Conservation (phyloP, 2,888 invertebrate genomes). For the Sepiola atlantica region DNA sequence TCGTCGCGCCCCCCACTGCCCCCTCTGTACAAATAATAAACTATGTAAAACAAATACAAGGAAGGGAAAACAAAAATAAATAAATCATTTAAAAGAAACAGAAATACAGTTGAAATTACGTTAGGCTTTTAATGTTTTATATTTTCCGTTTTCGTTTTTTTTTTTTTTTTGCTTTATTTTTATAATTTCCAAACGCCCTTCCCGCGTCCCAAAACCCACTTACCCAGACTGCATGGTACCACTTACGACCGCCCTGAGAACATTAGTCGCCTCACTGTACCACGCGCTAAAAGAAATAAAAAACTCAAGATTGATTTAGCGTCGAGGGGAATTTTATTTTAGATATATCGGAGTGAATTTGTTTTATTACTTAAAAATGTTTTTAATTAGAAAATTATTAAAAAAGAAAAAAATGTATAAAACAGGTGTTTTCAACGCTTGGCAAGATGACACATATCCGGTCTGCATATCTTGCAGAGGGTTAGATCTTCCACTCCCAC, state of each 20-base stretch:
- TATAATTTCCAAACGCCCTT: no score
- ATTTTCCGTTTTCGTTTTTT: not conserved
- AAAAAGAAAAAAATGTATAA: no score
- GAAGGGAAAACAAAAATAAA: not conserved
- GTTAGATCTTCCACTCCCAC: no score
- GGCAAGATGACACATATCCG: no score
- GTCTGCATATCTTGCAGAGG: no score
- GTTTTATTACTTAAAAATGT: no score
- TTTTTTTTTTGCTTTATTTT: no score
- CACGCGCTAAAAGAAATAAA: not conserved
- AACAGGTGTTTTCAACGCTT: no score
- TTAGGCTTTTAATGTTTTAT: not conserved
- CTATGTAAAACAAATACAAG: not conserved
- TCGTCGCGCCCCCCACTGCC: not conserved
- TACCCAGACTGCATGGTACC: not conserved
- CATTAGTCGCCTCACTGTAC: not conserved
- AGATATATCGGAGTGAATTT: no score
- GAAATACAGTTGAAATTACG: not conserved
- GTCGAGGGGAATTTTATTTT: no score
- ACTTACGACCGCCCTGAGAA: not conserved
- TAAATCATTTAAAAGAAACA: not conserved
- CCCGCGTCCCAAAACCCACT: not conserved
- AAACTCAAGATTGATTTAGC: no score
- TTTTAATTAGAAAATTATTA: no score
- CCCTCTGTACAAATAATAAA: not conserved